Evolutionary conservation across 2,888 invertebrate species (phyloP).

Genomic region (Lasioglossum malachurum): DNA sequence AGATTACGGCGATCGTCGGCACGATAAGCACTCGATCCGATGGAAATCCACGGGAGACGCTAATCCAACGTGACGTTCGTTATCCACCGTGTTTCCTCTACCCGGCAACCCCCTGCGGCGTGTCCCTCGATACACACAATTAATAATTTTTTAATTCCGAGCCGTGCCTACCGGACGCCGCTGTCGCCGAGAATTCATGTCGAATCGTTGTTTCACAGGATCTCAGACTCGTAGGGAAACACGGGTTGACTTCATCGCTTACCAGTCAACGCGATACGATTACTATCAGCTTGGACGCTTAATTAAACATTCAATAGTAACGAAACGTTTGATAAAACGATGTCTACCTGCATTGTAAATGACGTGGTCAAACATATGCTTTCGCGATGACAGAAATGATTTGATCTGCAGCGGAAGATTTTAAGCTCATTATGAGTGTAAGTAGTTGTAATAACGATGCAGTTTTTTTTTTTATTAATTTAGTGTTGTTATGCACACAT

Average conservation of each 20-base stretch:
- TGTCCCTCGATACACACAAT: constrained; percentile 50
- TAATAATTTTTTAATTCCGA: constrained; percentile 70
- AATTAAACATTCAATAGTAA: constrained; percentile 32
- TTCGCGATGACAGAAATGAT: neutral
- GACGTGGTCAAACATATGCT: neutral
- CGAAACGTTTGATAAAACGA: neutral
- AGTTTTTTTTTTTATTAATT: neutral
- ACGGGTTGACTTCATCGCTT: constrained; percentile 15
- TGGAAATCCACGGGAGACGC: constrained; percentile 64
- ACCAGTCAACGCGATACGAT: neutral
- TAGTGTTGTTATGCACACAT: neutral
- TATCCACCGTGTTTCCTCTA: constrained; percentile 45
- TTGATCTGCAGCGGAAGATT: neutral
- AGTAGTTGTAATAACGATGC: neutral
- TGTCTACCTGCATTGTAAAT: neutral
- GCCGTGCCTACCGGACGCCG: constrained; percentile 56
- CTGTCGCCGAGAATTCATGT: constrained; percentile 53
- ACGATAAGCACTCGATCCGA: constrained; percentile 62
- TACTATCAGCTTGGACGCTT: constrained; percentile 15
- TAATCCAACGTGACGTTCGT: constrained; percentile 69
- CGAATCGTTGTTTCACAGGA: constrained; percentile 53
- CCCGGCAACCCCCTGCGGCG: constrained; percentile 43
- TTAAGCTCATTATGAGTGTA: neutral
- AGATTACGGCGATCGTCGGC: constrained; percentile 65
- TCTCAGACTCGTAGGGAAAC: constrained; percentile 8